phyloP scores from a whole-genome alignment of 2,888 invertebrate genomes.

The Melanophora roralis region DNA sequence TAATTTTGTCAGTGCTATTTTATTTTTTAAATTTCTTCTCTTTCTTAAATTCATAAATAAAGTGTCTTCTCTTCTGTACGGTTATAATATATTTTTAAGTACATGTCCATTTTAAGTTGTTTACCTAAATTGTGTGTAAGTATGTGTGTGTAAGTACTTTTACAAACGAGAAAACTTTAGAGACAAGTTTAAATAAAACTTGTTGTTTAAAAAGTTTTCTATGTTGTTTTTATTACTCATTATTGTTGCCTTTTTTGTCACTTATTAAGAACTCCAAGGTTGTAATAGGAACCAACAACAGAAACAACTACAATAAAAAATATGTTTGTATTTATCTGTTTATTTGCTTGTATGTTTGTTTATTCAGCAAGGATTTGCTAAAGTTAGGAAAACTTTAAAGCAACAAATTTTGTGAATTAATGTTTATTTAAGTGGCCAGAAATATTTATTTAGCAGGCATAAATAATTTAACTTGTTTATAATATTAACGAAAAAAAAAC shows the following conservation, averaged over 20 bases:
- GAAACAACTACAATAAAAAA: not conserved
- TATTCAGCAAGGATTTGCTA: not conserved
- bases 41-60: slow-evolving; percentile 38
- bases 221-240: slow-evolving; percentile 20
- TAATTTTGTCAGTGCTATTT: not conserved
- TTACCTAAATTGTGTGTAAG: slow-evolving; percentile 26
- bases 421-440: slow-evolving; percentile 25
- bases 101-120: slow-evolving; percentile 20
- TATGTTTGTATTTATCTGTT: not conserved
- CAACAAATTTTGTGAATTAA: slow-evolving; percentile 3
- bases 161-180: slow-evolving; percentile 52
- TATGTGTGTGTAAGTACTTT: not conserved
- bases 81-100: slow-evolving; percentile 42
- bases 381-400: slow-evolving; percentile 21
- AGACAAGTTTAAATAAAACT: slow-evolving; percentile 39
- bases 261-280: slow-evolving; percentile 50
- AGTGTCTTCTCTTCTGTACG: slow-evolving; percentile 34
- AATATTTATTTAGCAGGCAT: not conserved
- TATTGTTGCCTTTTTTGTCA: slow-evolving; percentile 32
- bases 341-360: not conserved
- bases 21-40: not conserved
- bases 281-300: slow-evolving; percentile 31
- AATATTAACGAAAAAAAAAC: not conserved
- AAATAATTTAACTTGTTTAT: slow-evolving; percentile 29
- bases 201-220: slow-evolving; percentile 21